These are phyloP conservation scores for Periphyllus acericola DNA, from an alignment of 2,888 invertebrate species.

Conservation along the genomic window DNA sequence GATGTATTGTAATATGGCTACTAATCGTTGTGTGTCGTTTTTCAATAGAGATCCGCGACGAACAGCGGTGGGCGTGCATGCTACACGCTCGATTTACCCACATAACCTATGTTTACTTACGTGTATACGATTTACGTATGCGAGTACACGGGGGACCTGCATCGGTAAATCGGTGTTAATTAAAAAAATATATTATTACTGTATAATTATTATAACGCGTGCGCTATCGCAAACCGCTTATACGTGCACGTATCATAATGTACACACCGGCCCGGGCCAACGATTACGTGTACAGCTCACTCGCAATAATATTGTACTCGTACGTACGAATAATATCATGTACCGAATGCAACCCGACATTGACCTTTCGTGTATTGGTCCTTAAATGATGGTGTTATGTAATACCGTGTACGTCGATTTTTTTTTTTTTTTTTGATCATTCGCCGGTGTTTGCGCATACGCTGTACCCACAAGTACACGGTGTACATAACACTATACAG, in stretches of 20 bases:
- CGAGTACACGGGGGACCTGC: too few relatives aligned
- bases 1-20: too few relatives aligned
- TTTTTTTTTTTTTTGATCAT: neutral
- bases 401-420: neutral
- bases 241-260: too few relatives aligned
- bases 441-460: neutral
- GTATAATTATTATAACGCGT: neutral
- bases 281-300: neutral
- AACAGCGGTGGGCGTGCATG: too few relatives aligned
- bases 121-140: too few relatives aligned
- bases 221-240: neutral
- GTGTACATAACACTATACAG: too few relatives aligned
- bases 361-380: neutral
- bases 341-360: neutral
- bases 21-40: too few relatives aligned
- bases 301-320: neutral
- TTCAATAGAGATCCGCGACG: too few relatives aligned
- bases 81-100: too few relatives aligned
- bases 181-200: neutral
- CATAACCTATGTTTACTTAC: too few relatives aligned
- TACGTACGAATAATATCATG: neutral
- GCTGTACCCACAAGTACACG: too few relatives aligned
- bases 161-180: neutral
- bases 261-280: too few relatives aligned
- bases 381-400: neutral